Percentiles rank a stretch among this genome's conserved stretches.
Conservation (phyloP, 2,113 vertebrate genomes). For the Nanorana parkeri region DNA sequence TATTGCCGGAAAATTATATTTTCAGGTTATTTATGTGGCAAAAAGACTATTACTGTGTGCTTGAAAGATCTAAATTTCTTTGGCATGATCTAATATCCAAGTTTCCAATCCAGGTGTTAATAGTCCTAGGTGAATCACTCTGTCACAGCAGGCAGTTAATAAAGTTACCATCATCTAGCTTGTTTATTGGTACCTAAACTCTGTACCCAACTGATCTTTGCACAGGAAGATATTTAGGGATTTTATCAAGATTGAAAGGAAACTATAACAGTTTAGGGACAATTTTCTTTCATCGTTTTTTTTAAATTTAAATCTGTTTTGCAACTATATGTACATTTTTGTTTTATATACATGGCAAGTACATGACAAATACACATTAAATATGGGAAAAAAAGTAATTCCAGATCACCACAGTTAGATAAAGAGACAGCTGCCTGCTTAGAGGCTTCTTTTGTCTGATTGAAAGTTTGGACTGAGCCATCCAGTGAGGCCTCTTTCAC, state of each 20-base stretch:
- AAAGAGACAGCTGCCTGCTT: too few species aligned
- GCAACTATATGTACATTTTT: too few species aligned
- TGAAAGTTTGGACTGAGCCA: too few species aligned
- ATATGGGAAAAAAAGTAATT: too few species aligned
- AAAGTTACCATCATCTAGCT: conserved; percentile 76
- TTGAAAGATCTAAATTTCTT: conserved; percentile 75
- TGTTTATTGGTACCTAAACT: conserved; percentile 70
- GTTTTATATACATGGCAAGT: too few species aligned
- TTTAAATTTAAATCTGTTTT: too few species aligned
- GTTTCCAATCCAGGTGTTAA: conserved; percentile 83
- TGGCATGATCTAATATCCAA: conserved; percentile 68
- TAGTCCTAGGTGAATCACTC: conserved; percentile 74
- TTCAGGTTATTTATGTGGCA: conserved; percentile 83
- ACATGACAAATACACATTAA: too few species aligned
- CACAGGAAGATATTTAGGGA: not conserved
- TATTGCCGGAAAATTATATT: conserved; percentile 75
- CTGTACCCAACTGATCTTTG: conserved; percentile 63
- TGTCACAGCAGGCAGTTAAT: conserved; percentile 75
- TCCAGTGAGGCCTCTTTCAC: too few species aligned
- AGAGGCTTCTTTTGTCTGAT: too few species aligned
- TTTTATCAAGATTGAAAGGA: not conserved
- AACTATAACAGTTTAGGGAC: too few species aligned
- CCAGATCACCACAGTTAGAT: too few species aligned
- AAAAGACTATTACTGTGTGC: conserved; percentile 78
- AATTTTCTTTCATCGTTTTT: too few species aligned